Conservation (phyloP, 1,140 invertebrate species). For the Epicauta chinensis region DNA sequence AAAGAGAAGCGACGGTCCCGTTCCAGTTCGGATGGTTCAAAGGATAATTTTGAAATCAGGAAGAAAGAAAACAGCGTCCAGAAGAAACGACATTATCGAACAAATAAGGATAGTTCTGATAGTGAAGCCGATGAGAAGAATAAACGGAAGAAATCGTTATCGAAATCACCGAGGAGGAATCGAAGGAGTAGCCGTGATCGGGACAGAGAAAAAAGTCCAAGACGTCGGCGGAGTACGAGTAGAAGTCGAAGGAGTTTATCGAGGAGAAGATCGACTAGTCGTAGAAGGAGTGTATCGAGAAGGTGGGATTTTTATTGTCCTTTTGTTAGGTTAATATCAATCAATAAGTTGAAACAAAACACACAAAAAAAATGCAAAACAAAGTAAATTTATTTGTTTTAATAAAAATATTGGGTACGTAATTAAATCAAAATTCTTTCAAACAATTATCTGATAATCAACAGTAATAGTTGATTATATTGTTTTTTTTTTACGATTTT, state of each 20-base stretch:
- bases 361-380: too few relatives aligned
- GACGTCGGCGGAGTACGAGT: slow-evolving; percentile 31
- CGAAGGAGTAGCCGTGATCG: slow-evolving; percentile 26
- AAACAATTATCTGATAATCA: too few relatives aligned
- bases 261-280: slow-evolving; percentile 31
- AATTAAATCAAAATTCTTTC: too few relatives aligned
- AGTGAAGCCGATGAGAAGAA: slow-evolving; percentile 45
- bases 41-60: slow-evolving; percentile 64
- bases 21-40: slow-evolving; percentile 36
- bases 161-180: slow-evolving; percentile 42
- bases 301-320: slow-evolving; percentile 29
- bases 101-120: slow-evolving; percentile 72
- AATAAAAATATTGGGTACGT: too few relatives aligned
- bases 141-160: slow-evolving; percentile 36
- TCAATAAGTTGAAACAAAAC: too few relatives aligned
- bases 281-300: slow-evolving; percentile 37
- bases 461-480: too few relatives aligned
- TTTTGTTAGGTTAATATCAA: not conserved
- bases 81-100: slow-evolving; percentile 78
- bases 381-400: too few relatives aligned
- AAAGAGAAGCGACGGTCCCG: slow-evolving; percentile 42
- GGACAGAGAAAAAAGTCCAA: slow-evolving; percentile 27
- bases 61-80: slow-evolving; percentile 74
- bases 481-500: not conserved
- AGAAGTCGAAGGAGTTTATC: slow-evolving; percentile 16